Base-by-base conservation (phyloP, 2,113 vertebrate genomes). In the Dipodomys stephensi region DNA sequence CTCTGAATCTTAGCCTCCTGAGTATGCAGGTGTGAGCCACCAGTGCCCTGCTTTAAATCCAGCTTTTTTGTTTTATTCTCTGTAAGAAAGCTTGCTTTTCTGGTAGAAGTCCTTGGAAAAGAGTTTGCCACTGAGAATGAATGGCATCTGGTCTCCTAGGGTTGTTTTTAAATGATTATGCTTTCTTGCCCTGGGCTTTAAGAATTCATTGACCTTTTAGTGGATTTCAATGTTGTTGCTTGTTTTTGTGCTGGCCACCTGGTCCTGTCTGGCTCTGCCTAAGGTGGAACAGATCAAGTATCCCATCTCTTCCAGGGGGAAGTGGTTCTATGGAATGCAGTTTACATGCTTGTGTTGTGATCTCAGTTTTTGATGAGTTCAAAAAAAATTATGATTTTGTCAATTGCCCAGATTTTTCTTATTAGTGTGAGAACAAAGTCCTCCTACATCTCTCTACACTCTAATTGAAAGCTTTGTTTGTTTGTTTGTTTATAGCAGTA, bases 371-470 rank as follows among this genome's bases (percentile, higher is more conserved):
- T 74, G 28, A 77, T 84, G 28, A 28, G 53, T 35, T 85, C 25
- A 23, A 85, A 20, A 92, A 90, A 90, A 72, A 28, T 28, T 73
- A 62, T 83, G 28, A 72, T 85, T 84, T 76, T 83, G 15, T 82
- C 85, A 92, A 73, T 39, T 67, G 13, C 9, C 53, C n/a, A 68
- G 32, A 3, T 30, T 44, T 53, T 78, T 65, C 57, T 78, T 35
- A 69, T 90, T 71, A 68, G 30, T 25, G 6, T 68, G 25, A 60
- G 16, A 85, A 19, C 18, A 62, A 72, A 84, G 6, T 65, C 81
- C 39, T 72, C 25, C 27, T 39, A 16, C 6, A 28, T 35, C 2
- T 57, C 32, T 76, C 65, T 83, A n/a, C 6, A 28, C 16, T 69
- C 49, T 93, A 60, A 88, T 20, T 57, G 53, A 18, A 57, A 57